A percentile compares a stretch with the other conserved stretches of the same genome.
Conservation (phyloP, 2,888 invertebrate species). For the Agriotes lineatus region DNA sequence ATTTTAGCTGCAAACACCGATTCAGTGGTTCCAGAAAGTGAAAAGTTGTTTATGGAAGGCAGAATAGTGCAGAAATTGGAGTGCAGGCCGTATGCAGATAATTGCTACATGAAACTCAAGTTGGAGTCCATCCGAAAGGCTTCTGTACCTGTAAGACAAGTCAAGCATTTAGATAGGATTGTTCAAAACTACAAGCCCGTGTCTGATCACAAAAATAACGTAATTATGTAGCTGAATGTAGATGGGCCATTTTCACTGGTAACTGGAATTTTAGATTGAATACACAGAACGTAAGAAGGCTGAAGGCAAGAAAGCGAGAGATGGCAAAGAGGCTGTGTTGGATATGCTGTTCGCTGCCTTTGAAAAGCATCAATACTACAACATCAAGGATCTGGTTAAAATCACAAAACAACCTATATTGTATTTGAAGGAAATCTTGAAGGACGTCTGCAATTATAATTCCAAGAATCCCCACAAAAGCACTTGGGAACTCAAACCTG, state of each 20-base stretch:
- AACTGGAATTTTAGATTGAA: slow-evolving; percentile 76
- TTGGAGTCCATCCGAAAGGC: slow-evolving; percentile 88
- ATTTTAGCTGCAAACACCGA: slow-evolving; percentile 73
- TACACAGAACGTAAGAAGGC: slow-evolving; percentile 91
- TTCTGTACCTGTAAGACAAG: slow-evolving; percentile 87
- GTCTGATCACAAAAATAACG: slow-evolving; percentile 92
- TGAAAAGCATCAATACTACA: slow-evolving; percentile 99
- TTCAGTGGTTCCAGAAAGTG: slow-evolving; percentile 80
- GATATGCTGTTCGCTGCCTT: slow-evolving; percentile 98
- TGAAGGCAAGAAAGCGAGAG: slow-evolving; percentile 95
- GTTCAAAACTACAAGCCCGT: slow-evolving; percentile 94
- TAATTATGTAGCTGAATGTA: slow-evolving; percentile 64
- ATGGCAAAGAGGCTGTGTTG: slow-evolving; percentile 95
- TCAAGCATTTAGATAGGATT: slow-evolving; percentile 87
- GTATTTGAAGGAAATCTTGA: slow-evolving; percentile 96
- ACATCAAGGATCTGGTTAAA: slow-evolving; percentile 93
- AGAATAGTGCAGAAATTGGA: slow-evolving; percentile 96
- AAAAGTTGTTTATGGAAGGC: slow-evolving; percentile 92
- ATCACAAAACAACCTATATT: slow-evolving; percentile 96
- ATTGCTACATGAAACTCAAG: slow-evolving; percentile 91
- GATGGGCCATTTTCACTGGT: no score
- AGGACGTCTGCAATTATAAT: slow-evolving; percentile 98
- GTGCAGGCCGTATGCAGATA: slow-evolving; percentile 90
- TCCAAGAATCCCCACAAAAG: slow-evolving; percentile 98
- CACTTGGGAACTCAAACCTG: slow-evolving; percentile 99